phyloP scores from a whole-genome alignment of 2,797 vertebrate genomes.

The Propithecus deckenii region DNA sequence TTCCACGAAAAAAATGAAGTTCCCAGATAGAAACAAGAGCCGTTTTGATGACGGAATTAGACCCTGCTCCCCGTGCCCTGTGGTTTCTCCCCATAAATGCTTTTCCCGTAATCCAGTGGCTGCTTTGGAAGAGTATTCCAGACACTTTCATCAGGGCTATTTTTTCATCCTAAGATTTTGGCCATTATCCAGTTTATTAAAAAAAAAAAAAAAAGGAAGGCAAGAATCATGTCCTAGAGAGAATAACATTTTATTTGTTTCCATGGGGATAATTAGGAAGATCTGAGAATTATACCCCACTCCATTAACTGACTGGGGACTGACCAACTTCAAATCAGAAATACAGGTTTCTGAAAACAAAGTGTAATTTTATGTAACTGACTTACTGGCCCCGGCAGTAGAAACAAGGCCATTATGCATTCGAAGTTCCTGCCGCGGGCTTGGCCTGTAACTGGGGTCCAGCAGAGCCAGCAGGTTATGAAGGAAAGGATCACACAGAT shows the following conservation, averaged over 20 bases:
- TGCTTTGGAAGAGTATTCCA: constrained; percentile 16
- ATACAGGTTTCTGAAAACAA: constrained; percentile 35
- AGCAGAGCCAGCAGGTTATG: not conserved
- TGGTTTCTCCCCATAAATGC: constrained; percentile 29
- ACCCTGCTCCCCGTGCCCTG: not conserved
- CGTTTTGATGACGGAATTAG: not conserved
- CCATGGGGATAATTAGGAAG: constrained; percentile 12
- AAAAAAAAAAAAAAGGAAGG: not conserved
- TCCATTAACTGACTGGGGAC: not conserved
- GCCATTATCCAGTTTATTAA: constrained; percentile 8
- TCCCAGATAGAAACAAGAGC: constrained; percentile 34
- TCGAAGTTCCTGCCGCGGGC: not conserved
- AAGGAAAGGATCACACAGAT: constrained; percentile 11
- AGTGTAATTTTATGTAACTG: not conserved
- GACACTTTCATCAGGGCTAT: constrained; percentile 3
- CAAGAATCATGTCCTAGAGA: not conserved
- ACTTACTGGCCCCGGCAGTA: not conserved
- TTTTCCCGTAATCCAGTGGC: constrained; percentile 27
- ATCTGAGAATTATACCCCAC: not conserved
- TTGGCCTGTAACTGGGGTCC: not conserved
- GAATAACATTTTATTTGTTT: not conserved
- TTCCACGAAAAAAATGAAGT: constrained; percentile 19
- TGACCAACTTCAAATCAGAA: constrained; percentile 29
- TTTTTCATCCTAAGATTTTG: constrained; percentile 48
- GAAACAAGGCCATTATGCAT: not conserved